A percentile compares a stretch with the other conserved stretches of the same genome.
phyloP scores from a whole-genome alignment of 2,113 vertebrate species.

The Stomatorhinus ivindoensis region DNA sequence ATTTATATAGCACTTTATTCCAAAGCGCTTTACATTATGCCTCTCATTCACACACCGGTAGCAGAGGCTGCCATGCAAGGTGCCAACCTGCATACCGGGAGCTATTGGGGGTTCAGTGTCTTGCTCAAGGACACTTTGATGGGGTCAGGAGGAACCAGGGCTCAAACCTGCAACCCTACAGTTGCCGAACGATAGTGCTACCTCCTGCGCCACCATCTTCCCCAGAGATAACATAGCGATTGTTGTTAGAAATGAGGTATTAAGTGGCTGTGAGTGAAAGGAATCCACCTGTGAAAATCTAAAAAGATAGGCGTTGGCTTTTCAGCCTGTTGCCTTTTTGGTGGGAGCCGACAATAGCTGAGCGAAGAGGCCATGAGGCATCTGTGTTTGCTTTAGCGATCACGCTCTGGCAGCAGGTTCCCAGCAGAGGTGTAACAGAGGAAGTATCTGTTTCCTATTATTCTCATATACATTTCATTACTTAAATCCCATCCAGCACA shows the following conservation, averaged over 20 bases:
- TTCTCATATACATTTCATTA: constrained; percentile 37
- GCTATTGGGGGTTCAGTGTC: too few relatives aligned
- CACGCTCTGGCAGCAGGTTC: constrained; percentile 21
- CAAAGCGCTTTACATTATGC: too few relatives aligned
- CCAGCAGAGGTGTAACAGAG: constrained; percentile 34
- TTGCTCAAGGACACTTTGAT: too few relatives aligned
- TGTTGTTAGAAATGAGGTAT: not conserved
- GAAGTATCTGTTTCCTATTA: constrained; percentile 64
- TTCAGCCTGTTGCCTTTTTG: not conserved
- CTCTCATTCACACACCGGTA: too few relatives aligned
- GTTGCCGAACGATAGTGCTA: too few relatives aligned
- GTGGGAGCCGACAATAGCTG: not conserved
- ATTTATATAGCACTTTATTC: too few relatives aligned
- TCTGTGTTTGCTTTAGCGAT: not conserved
- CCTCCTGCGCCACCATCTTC: too few relatives aligned
- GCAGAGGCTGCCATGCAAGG: too few relatives aligned
- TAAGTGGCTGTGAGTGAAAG: not conserved
- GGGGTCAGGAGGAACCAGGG: too few relatives aligned
- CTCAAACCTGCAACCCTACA: too few relatives aligned
- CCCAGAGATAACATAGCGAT: too few relatives aligned
- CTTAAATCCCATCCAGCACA: constrained; percentile 33
- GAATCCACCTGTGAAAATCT: not conserved
- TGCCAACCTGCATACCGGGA: too few relatives aligned
- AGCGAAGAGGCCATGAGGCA: not conserved
- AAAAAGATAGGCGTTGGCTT: not conserved